A percentile compares a stretch with the other conserved stretches of the same genome.
Conservation (phyloP, 2,888 invertebrate species). For the Sesia bembeciformis region DNA sequence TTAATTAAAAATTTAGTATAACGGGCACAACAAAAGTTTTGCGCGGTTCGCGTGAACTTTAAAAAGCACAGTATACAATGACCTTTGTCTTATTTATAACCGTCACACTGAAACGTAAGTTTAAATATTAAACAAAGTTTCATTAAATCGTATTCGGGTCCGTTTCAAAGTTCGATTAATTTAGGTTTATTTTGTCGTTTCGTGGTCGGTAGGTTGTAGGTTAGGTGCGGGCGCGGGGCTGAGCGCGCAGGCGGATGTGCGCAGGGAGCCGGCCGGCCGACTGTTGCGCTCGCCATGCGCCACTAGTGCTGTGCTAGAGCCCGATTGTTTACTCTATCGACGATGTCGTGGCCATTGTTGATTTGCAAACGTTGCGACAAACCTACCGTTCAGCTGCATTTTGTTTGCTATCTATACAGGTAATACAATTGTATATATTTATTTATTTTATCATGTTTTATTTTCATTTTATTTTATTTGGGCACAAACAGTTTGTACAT, state of each 20-base stretch:
- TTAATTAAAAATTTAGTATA: not conserved
- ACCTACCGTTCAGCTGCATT: too few species aligned
- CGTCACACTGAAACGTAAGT: not conserved
- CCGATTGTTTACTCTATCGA: conserved; percentile 27
- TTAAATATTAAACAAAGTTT: not conserved
- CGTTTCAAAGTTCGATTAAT: not conserved
- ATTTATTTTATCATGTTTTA: not conserved
- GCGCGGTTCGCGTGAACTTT: not conserved
- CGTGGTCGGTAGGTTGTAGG: conserved; percentile 18
- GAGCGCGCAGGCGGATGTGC: conserved; percentile 70
- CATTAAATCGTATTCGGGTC: not conserved
- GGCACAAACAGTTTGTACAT: not conserved
- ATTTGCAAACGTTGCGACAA: too few species aligned
- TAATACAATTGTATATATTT: not conserved
- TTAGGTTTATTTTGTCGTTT: conserved; percentile 5
- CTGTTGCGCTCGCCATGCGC: conserved; percentile 39
- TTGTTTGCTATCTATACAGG: too few species aligned
- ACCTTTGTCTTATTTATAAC: too few species aligned
- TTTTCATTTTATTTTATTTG: not conserved
- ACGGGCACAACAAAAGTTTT: not conserved
- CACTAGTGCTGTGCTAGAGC: conserved; percentile 44
- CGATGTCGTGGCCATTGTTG: too few species aligned
- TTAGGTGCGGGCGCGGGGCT: conserved; percentile 44
- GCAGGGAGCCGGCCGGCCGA: conserved; percentile 53
- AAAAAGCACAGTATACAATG: not conserved